These are phyloP conservation scores for Polypterus bichir DNA, from an alignment of 2,113 vertebrate species.

Conservation along the genomic window DNA sequence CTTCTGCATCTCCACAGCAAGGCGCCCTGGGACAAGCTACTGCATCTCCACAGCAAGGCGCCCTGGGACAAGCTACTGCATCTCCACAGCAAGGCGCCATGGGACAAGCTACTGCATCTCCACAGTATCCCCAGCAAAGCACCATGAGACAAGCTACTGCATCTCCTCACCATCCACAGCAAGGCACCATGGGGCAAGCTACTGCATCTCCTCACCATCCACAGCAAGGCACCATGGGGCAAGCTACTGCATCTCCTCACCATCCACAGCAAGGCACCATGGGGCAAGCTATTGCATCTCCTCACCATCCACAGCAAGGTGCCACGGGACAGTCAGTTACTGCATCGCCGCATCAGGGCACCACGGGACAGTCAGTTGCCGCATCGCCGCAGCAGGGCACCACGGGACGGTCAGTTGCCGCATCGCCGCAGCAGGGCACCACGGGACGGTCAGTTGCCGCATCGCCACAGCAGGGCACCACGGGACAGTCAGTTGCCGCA, in stretches of 20 bases:
- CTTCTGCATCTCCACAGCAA: conserved; percentile 27
- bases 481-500: conserved; percentile 29
- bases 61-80: conserved; percentile 21
- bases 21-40: conserved; percentile 42
- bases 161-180: background rate
- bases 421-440: background rate
- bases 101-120: conserved; percentile 16
- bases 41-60: conserved; percentile 32
- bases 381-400: conserved; percentile 1
- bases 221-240: conserved; percentile 1
- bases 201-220: background rate
- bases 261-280: conserved; percentile 34
- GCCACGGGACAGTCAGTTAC: too few relatives aligned
- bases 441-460: background rate
- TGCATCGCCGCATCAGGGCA: conserved; percentile 2
- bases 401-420: background rate
- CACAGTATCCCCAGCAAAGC: conserved; percentile 2
- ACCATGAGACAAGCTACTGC: conserved; percentile 1
- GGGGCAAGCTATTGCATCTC: conserved; percentile 26
- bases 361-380: background rate
- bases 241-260: conserved; percentile 14
- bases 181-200: conserved; percentile 1
- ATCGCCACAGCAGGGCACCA: conserved; percentile 31
- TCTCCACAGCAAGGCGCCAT: background rate
- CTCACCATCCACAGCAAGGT: conserved; percentile 30